Percentiles rank a stretch among this genome's conserved stretches.
phyloP scores from a whole-genome alignment of 2,888 invertebrate genomes.

The Dione juno region DNA sequence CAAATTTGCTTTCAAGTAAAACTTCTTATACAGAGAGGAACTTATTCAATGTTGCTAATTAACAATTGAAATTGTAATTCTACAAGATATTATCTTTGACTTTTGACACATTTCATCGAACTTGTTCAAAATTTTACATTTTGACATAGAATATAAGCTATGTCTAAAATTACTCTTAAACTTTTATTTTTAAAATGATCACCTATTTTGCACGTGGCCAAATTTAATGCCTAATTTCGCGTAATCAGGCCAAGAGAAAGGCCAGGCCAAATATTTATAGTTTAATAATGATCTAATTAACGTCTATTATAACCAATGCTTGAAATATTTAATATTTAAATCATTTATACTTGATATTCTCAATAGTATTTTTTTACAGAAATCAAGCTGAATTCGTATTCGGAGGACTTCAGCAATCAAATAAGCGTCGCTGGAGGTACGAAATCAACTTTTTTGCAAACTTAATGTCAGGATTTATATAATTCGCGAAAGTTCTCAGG shows the following conservation, averaged over 20 bases:
- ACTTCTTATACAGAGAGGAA: constrained; percentile 13
- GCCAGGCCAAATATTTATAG: too few species aligned
- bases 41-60: constrained; percentile 6
- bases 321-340: too few species aligned
- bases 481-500: constrained; percentile 44
- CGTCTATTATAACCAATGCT: too few species aligned
- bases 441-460: constrained; percentile 36
- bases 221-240: too few species aligned
- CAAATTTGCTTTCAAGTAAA: background rate
- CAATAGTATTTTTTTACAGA: constrained; percentile 65
- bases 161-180: too few species aligned
- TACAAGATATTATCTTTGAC: background rate
- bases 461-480: constrained; percentile 42
- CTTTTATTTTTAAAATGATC: too few species aligned
- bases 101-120: constrained; percentile 4
- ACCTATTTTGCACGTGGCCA: too few species aligned
- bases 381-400: constrained; percentile 80
- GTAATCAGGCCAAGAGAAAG: too few species aligned
- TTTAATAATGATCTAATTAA: too few species aligned
- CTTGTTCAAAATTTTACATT: background rate
- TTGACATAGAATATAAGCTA: background rate
- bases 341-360: background rate
- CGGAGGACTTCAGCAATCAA: constrained; percentile 81
- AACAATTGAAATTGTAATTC: background rate
- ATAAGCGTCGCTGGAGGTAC: constrained; percentile 84